Base-by-base conservation (phyloP, 2,113 vertebrate genomes). In the Picathartes gymnocephalus region DNA sequence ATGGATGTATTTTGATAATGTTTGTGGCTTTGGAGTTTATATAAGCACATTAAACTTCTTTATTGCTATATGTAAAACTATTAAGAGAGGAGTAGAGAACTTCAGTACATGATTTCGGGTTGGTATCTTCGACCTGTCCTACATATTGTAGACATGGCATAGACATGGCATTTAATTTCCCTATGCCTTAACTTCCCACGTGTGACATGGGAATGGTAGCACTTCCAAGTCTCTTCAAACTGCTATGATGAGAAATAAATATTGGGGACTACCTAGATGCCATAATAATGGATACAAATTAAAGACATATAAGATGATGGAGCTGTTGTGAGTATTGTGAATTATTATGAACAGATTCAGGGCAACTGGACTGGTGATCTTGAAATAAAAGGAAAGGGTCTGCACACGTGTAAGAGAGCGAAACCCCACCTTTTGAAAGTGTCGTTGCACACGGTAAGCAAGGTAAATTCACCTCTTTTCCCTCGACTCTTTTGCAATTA, bases 401-500 rank as follows among this genome's bases (percentile, higher is more conserved):
- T 11, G 42, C 6, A 1, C 31, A 31, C 21, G 4, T 1, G 15
- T 1, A 5, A 28, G 8, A 47, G 24, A 16, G 30, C 2, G 39
- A 58, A 20, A 11, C 2, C 13, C 15, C 4, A 16, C 5, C 30
- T 51, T 37, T 27, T 12, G 45, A 20, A 1, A 0, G 18, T 3
- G 30, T 4, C n/a, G 27, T 2, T 2, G 18, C 48, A 37, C 31
- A 1, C 5, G 37, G 40, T 1, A 14, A 5, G 30, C 11, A 5
- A 14, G 30, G 20, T 3, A 30, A 37, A 10, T 1, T 3, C 56
- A 9, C 6, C 10, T 10, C 22, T 27, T 24, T 42, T 12, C 31
- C 30, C 45, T 51, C 24, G 10, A 9, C 15, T 9, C 7, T 21
- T 51, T 3, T 0, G 14, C 10, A 10, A 0, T 0, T 2, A 20